phyloP scores from a whole-genome alignment of 2,888 invertebrate genomes.

The Laothoe populi region DNA sequence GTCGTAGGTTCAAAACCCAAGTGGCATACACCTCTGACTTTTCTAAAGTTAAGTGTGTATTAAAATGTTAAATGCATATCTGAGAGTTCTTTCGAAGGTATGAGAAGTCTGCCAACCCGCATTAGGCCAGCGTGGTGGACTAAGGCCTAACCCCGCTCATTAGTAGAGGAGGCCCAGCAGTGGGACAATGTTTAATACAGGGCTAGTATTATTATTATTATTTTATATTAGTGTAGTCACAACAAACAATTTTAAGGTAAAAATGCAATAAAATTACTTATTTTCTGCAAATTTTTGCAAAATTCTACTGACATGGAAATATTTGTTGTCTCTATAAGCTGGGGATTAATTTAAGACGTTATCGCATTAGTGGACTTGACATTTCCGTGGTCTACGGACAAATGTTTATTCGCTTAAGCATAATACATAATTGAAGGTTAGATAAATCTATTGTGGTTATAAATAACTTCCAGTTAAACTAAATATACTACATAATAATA shows the following conservation, averaged over 20 bases:
- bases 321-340: conserved; percentile 1
- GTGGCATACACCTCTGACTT: too few species aligned
- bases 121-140: too few species aligned
- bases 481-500: conserved; percentile 13
- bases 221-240: not conserved
- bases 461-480: conserved; percentile 29
- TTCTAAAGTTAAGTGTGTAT: too few species aligned
- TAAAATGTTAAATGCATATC: too few species aligned
- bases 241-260: not conserved
- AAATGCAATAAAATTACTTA: not conserved
- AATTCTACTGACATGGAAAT: not conserved
- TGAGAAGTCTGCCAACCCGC: too few species aligned
- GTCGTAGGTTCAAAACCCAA: too few species aligned
- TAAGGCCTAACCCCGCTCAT: too few species aligned
- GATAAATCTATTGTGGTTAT: conserved; percentile 37
- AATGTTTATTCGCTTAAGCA: conserved; percentile 44
- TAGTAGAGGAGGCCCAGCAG: too few species aligned
- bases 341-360: conserved; percentile 48
- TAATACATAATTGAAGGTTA: conserved; percentile 41
- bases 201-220: too few species aligned
- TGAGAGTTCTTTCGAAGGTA: too few species aligned
- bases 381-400: conserved; percentile 47
- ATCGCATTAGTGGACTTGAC: conserved; percentile 48
- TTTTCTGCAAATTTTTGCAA: not conserved
- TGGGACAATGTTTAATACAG: too few species aligned